phyloP scores from a whole-genome alignment of 2,888 invertebrate genomes.

The Malthinus seriepunctatus region DNA sequence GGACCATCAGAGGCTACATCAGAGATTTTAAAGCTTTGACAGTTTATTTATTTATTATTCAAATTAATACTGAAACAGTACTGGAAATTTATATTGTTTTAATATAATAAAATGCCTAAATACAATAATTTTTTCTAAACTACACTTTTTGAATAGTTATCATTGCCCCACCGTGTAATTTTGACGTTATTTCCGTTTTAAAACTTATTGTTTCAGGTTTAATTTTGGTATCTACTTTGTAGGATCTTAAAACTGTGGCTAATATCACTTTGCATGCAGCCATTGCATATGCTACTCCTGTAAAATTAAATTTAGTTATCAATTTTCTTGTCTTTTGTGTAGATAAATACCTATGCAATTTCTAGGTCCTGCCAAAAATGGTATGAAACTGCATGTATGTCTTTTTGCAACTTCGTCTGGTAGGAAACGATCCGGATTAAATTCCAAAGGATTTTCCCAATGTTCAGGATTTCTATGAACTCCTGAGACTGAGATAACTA shows the following conservation, averaged over 20 bases:
- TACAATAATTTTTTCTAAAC: no score
- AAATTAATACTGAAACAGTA: no score
- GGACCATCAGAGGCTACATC: no score
- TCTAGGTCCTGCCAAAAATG: conserved; percentile 56
- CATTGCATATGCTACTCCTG: conserved; percentile 52
- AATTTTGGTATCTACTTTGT: conserved; percentile 37
- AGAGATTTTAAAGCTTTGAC: no score
- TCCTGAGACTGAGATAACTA: conserved; percentile 53
- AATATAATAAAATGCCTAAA: no score
- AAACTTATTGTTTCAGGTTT: conserved; percentile 40
- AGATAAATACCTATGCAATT: conserved; percentile 56
- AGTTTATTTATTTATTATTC: no score
- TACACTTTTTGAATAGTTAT: conserved; percentile 29
- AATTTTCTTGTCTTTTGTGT: no score
- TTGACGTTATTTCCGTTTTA: conserved; percentile 39
- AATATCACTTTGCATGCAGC: conserved; percentile 51
- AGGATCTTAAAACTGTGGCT: conserved; percentile 46
- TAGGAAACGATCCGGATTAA: conserved; percentile 63
- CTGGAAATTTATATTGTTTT: no score
- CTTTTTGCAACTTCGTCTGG: conserved; percentile 55
- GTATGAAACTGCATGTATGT: conserved; percentile 56
- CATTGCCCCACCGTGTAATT: conserved; percentile 41
- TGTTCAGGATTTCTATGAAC: conserved; percentile 58
- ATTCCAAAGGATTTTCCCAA: conserved; percentile 62
- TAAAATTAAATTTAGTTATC: background rate